Conservation (phyloP, 2,113 vertebrate genomes). For the Gavia stellata region DNA sequence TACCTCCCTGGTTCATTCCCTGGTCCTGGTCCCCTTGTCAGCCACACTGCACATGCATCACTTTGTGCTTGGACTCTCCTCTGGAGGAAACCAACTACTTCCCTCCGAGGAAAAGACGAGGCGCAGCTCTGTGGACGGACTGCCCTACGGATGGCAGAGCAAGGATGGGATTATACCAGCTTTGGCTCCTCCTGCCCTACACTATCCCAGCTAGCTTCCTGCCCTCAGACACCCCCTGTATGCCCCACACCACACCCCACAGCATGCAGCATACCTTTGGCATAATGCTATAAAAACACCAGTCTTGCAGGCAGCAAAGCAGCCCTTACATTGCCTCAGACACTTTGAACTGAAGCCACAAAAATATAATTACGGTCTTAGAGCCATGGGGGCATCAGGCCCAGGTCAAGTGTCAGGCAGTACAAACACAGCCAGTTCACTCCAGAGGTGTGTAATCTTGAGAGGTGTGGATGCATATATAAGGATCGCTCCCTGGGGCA, state of each 20-base stretch:
- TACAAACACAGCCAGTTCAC: slow-evolving; percentile 10
- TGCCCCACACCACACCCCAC: background rate
- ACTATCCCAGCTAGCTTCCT: background rate
- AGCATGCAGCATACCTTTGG: background rate
- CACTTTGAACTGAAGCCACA: slow-evolving; percentile 57
- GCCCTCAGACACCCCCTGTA: background rate
- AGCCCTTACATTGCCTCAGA: slow-evolving; percentile 8
- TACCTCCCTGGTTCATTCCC: background rate
- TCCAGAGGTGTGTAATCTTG: background rate
- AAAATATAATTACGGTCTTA: slow-evolving; percentile 28
- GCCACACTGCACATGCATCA: background rate
- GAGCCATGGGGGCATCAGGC: background rate
- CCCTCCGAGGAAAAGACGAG: background rate
- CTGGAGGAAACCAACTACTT: background rate
- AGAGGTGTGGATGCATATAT: background rate
- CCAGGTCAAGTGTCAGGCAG: slow-evolving; percentile 17
- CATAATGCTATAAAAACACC: slow-evolving; percentile 35
- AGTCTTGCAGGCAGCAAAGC: slow-evolving; percentile 55
- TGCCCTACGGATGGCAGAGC: background rate
- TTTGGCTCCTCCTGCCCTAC: slow-evolving; percentile 1
- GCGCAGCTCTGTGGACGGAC: background rate
- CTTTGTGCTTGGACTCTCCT: background rate
- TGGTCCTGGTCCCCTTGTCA: background rate
- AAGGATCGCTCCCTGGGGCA: slow-evolving; percentile 9
- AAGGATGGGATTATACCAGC: background rate